Conservation (phyloP, 2,888 invertebrate genomes). For the Perizoma affinitatum region DNA sequence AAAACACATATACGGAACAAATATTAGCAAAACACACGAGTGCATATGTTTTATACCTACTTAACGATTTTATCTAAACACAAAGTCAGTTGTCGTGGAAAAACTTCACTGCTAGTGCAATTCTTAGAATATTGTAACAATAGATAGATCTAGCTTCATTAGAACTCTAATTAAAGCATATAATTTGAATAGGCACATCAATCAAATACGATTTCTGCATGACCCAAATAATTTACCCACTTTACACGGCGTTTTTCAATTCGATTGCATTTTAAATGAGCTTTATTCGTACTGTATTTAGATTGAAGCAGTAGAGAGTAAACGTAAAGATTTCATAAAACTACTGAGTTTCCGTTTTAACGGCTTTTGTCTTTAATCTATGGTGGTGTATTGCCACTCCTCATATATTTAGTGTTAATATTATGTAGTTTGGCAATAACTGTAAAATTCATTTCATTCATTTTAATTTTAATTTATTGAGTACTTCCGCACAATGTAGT, state of each 20-base stretch:
- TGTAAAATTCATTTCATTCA: no score
- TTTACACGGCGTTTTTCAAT: conserved; percentile 11
- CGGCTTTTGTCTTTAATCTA: no score
- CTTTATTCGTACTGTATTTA: conserved; percentile 1
- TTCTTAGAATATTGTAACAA: conserved; percentile 2
- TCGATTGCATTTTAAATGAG: background rate
- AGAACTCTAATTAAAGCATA: conserved; percentile 24
- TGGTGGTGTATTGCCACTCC: no score
- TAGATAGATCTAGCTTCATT: conserved; percentile 24
- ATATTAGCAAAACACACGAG: conserved; percentile 3
- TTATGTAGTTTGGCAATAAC: no score
- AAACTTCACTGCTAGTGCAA: background rate
- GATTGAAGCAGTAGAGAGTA: no score
- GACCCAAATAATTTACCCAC: conserved; percentile 24
- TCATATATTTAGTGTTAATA: no score
- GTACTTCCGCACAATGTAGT: no score
- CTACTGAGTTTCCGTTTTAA: no score
- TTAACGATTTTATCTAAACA: conserved; percentile 1
- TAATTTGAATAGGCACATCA: conserved; percentile 39
- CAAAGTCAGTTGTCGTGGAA: background rate
- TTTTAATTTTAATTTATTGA: no score
- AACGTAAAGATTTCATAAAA: no score
- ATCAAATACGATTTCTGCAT: conserved; percentile 33
- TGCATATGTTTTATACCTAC: background rate
- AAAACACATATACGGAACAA: conserved; percentile 1